phyloP scores from a whole-genome alignment of 2,797 vertebrate genomes.

The Philypnodon macrostomus region DNA sequence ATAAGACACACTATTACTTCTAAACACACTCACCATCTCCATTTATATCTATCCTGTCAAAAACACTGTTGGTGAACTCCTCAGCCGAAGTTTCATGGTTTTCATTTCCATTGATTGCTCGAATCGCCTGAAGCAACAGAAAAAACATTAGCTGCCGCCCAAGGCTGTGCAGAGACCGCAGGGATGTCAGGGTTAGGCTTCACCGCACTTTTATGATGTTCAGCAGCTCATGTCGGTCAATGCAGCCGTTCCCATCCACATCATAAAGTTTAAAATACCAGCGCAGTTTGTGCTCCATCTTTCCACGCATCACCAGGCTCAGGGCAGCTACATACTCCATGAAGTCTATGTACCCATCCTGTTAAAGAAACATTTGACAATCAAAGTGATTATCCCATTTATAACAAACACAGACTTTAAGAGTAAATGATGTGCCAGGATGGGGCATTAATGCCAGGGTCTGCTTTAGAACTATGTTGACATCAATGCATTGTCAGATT shows the following conservation, averaged over 20 bases:
- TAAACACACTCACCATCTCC: slow-evolving; percentile 82
- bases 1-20: no score
- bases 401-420: neutral
- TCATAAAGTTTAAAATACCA: slow-evolving; percentile 96
- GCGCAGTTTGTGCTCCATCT: slow-evolving; percentile 92
- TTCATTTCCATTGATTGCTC: slow-evolving; percentile 85
- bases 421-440: slow-evolving; percentile 5
- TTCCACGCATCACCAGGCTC: slow-evolving; percentile 88
- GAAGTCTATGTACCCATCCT: slow-evolving; percentile 94
- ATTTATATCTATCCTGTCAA: slow-evolving; percentile 87
- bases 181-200: neutral
- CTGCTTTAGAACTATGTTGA: slow-evolving; percentile 28
- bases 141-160: slow-evolving; percentile 5
- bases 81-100: slow-evolving; percentile 77
- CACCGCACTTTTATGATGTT: slow-evolving; percentile 87
- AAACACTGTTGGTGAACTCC: slow-evolving; percentile 88
- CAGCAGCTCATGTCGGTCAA: slow-evolving; percentile 87
- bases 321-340: slow-evolving; percentile 92
- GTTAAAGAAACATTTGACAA: slow-evolving; percentile 4
- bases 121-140: slow-evolving; percentile 78
- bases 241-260: slow-evolving; percentile 90
- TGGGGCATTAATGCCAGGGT: slow-evolving; percentile 43
- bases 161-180: neutral
- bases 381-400: neutral
- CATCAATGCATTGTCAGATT: slow-evolving; percentile 57